Conservation (phyloP, 2,888 invertebrate genomes). For the Lissonota sp. region DNA sequence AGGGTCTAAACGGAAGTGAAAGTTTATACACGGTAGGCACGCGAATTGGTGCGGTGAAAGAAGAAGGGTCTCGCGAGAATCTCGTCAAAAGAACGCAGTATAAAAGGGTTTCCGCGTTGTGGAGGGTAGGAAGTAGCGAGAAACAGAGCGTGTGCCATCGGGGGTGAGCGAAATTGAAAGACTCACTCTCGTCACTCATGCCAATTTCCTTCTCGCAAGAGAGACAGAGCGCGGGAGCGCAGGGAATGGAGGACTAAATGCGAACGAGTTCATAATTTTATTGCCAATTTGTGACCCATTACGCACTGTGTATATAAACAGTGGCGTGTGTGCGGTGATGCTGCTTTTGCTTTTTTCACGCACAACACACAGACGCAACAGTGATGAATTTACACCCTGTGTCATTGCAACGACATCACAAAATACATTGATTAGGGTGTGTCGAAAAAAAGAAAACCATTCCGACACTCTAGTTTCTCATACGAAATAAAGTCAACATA, state of each 20-base stretch:
- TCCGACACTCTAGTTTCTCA: too few species aligned
- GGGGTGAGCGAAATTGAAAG: constrained; percentile 78
- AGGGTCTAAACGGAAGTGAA: too few species aligned
- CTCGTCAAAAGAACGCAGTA: too few species aligned
- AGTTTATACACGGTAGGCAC: too few species aligned
- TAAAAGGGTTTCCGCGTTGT: too few species aligned
- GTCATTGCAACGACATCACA: neutral
- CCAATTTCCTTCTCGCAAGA: constrained; percentile 80
- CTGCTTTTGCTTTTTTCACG: constrained; percentile 42
- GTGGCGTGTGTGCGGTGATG: constrained; percentile 29
- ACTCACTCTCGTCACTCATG: constrained; percentile 76
- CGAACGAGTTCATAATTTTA: constrained; percentile 80
- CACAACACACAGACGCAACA: neutral
- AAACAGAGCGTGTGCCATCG: constrained; percentile 9
- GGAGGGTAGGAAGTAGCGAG: neutral
- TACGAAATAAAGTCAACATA: too few species aligned
- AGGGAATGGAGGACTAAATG: constrained; percentile 8
- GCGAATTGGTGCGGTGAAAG: too few species aligned
- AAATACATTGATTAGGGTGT: too few species aligned
- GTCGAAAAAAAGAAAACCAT: too few species aligned
- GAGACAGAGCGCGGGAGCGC: constrained; percentile 13
- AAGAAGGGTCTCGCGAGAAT: too few species aligned
- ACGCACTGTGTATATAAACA: constrained; percentile 65
- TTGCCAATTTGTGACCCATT: constrained; percentile 81
- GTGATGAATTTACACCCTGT: constrained; percentile 39